Conservation (phyloP, 2,888 invertebrate genomes). For the Himalopsyche kuldschensis region DNA sequence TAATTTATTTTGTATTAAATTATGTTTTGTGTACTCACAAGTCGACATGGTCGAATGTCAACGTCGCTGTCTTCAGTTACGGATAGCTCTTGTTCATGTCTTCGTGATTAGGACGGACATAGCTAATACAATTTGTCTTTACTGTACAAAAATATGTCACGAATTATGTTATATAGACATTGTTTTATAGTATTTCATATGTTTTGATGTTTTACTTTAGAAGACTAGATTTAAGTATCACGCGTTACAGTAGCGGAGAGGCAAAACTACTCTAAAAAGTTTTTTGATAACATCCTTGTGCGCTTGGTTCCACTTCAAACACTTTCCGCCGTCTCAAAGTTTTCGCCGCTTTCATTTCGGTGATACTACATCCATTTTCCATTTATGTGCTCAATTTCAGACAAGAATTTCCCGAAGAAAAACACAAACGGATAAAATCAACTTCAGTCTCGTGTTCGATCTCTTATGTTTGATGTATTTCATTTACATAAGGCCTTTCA, state of each 20-base stretch:
- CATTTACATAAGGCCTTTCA: no score
- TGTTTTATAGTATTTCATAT: neutral
- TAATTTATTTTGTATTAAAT: no score
- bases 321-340: neutral
- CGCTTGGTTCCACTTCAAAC: neutral
- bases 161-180: no score
- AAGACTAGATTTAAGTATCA: neutral
- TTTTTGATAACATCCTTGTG: neutral
- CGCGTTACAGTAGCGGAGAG: neutral
- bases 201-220: neutral
- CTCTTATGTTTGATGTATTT: neutral
- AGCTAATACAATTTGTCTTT: no score
- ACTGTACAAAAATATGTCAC: no score
- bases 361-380: neutral
- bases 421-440: neutral
- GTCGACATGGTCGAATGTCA: no score
- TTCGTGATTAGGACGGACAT: no score
- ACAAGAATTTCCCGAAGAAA: neutral
- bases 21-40: no score
- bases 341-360: neutral
- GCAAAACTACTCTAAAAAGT: neutral
- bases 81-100: no score
- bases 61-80: no score
- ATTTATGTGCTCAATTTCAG: neutral
- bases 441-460: neutral